Evolutionary conservation across 2,797 vertebrate genomes (phyloP).

Genomic region (Poeciliopsis gracilis): DNA sequence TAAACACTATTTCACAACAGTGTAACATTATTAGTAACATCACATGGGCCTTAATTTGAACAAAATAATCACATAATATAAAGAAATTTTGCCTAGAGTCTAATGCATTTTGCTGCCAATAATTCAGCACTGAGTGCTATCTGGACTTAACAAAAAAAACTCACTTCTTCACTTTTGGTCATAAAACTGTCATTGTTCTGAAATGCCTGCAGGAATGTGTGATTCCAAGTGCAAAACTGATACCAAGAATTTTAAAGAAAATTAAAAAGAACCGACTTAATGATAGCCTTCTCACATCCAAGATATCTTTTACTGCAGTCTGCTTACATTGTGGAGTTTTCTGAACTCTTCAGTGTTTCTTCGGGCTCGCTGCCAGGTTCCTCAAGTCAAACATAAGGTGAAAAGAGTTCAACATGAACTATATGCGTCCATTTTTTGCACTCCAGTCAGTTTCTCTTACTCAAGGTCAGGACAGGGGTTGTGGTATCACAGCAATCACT

Average conservation of each 20-base stretch:
- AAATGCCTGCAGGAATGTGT: background rate
- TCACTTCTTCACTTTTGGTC: background rate
- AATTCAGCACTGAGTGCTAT: background rate
- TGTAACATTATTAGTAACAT: background rate
- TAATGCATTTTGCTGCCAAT: background rate
- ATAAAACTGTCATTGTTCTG: constrained; percentile 1
- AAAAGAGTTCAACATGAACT: constrained; percentile 3
- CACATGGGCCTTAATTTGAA: background rate
- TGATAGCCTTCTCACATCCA: constrained; percentile 9
- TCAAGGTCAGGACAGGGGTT: constrained; percentile 2
- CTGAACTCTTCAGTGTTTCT: constrained; percentile 3
- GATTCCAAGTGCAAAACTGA: background rate
- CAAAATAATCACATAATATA: background rate
- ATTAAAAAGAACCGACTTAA: constrained; percentile 7
- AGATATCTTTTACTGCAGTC: constrained; percentile 8
- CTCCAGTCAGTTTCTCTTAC: background rate
- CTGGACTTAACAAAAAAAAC: background rate
- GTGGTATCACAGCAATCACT: background rate
- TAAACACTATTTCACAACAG: background rate
- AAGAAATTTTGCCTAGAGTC: background rate
- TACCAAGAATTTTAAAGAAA: background rate
- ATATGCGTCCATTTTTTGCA: constrained; percentile 4
- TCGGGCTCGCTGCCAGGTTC: constrained; percentile 4
- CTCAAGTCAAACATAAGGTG: constrained; percentile 8
- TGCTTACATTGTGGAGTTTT: constrained; percentile 11